Base-by-base conservation (phyloP, 2,113 vertebrate genomes). In the Otolemur garnettii region DNA sequence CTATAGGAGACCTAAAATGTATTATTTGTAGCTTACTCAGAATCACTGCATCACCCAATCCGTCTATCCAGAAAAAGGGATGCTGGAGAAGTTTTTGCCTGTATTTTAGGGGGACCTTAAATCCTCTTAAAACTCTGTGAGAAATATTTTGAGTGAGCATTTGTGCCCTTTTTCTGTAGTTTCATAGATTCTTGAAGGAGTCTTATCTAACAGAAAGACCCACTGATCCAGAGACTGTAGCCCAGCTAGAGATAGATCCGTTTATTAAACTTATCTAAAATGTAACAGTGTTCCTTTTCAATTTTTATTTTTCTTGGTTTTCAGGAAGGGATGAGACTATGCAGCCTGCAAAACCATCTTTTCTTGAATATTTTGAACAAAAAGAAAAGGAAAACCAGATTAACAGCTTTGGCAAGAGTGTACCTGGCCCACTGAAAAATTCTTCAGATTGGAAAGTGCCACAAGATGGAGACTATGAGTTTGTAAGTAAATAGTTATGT, bases 301-400 rank as follows among this genome's bases (percentile, higher is more conserved):
- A 35, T 42, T 60, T 95, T 77, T 85, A 4, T 90, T 81, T 94
- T 92, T 94, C 71, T 98, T 91, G 95, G 78, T 87, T 95, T 98
- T 82, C 96, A 99, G 99, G 99, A 98, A 98, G 98, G 83, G 99
- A 99, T 68, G 99, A 99, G 97, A 99, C 99, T 0, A 98, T 99
- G 98, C 99, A 99, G 96, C 99, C 98, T 19, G 98, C 98, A 96
- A 99, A 99, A 96, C 99, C 99, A 4, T 99, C 99, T 94, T 99
- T 99, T 98, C 99, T 99, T 66, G 99, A 99, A 97, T 99, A 99
- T 98, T 99, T 99, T 97, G 99, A 99, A 97, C 99, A 99, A 98
- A 99, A 99, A 92, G 99, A 99, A 97, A 99, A 99, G 97, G 99
- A 99, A 98, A 98, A 98, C 96, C 98, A 98, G 94, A 98, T 99